Base-by-base conservation (phyloP, 92 coral and sea anemone species). In the Anthopleura xanthogrammica region DNA sequence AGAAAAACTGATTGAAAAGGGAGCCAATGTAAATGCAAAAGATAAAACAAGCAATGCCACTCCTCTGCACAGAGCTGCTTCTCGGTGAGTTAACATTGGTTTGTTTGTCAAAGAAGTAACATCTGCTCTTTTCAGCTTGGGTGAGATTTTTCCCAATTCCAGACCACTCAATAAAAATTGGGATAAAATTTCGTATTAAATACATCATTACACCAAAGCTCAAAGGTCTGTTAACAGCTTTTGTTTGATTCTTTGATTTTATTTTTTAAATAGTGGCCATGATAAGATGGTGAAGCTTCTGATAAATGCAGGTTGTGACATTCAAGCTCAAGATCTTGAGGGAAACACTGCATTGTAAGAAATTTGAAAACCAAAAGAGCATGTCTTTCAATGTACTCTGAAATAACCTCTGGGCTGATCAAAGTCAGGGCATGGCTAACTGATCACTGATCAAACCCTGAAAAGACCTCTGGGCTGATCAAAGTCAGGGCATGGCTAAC, bases 41-140 rank as follows among this genome's bases (percentile, higher is more conserved):
- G 99, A 96, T 86, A 94, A 79, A 83, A 90, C 97, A 24, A 90
- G 95, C 85, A 85, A 84, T 54, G 96, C 93, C 46, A 91, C 98
- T 64, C 99, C 99, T 17, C 80, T 96, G 22, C 99, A 96, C 78
- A 89, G 99, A 24, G 99, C 99, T 83, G 98, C 97, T 46, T 94
- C 98, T 72, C 91, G 98, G 99, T 94, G 66, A 17, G 46, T 7
- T 24, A 7, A 29, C 54, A 50, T 50, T 5, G 54, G 54, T 50
- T 50, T 50, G 8, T 50, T 50, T 29, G 36, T 1, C 36, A 29
- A 29, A 29, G 36, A 29, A 29, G 36, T 29, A 29, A 29, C 36
- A 29, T 29, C 36, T 29, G 36, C 36, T 29, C 36, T 29, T 29
- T 29, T 29, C 36, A 29, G 36, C 36, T 29, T 29, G 36, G 36